Evolutionary conservation across 2,888 invertebrate species (phyloP), one percentile per base, ranked within the genome.

Genomic region (Ochlodes sylvanus): DNA sequence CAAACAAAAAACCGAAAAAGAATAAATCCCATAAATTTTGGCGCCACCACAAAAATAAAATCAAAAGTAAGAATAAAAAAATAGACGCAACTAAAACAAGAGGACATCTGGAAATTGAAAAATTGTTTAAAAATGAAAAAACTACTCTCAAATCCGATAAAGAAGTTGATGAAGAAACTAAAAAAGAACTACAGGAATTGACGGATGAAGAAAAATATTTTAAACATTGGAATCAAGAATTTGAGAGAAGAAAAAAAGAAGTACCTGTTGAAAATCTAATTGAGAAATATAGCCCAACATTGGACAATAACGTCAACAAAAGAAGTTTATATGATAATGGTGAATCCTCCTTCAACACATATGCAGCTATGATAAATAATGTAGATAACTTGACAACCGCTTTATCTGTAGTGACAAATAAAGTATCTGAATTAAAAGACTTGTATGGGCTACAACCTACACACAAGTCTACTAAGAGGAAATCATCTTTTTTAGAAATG

Each of bases 341-440:
- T 19, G 19, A 50, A 17, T n/a, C 41, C 17, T 42, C 57, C 47
- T 47, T 55, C 17, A 69, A 38, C 63, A 55, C 55, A 41, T 55
- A 67, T 38, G 19, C 38, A 9, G 52, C 67, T 6, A 47, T 44
- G 21, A 41, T 62, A 12, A 17, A 50, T 15, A 54, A 52, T 17
- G 54, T 60, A 9, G 54, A 55, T 32, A 63, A 63, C n/a, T 52
- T 71, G 10, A 56, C 66, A 9, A 47, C 63, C 27, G 41, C n/a
- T 50, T 66, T 71, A 56, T 47, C 63, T 0, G 32, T 17, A 42
- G 15, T 69, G n/a, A 69, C 70, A 2, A 69, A 55, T n/a, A 66
- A 63, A 58, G 19, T 69, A 19, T 44, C 42, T 19, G 27, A 21
- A 12, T 52, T 69, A 14, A 69, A 71, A 62, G 42, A 61, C 7